phyloP scores from a whole-genome alignment of 30 jellyfish, hydroid and myxozoan genomes.

The Turritopsis rubra region DNA sequence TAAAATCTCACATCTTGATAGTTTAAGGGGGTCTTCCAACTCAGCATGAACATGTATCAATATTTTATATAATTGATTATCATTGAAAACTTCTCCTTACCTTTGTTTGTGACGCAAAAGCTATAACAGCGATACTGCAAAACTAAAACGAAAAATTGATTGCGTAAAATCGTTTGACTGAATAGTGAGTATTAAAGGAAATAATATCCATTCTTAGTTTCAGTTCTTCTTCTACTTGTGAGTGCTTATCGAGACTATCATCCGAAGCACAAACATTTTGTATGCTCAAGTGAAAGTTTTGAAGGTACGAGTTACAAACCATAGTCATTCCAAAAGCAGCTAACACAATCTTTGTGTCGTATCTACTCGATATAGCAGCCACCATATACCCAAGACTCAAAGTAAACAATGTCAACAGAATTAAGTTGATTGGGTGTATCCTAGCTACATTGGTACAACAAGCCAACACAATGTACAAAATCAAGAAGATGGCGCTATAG shows the following conservation, averaged over 20 bases:
- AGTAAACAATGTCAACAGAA: slow-evolving; percentile 48
- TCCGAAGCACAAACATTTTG: too few relatives aligned
- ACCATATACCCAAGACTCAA: slow-evolving; percentile 60
- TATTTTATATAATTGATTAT: too few relatives aligned
- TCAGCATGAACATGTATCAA: too few relatives aligned
- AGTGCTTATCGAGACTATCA: too few relatives aligned
- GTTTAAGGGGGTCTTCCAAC: too few relatives aligned
- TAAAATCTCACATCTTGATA: too few relatives aligned
- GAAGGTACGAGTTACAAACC: slow-evolving; percentile 36
- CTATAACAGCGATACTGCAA: slow-evolving; percentile 52
- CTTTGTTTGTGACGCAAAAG: slow-evolving; percentile 86
- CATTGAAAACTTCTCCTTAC: too few relatives aligned
- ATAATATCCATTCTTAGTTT: too few relatives aligned
- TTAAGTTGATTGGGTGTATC: slow-evolving; percentile 57
- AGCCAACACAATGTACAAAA: slow-evolving; percentile 50
- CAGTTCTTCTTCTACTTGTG: too few relatives aligned
- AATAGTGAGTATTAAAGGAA: too few relatives aligned
- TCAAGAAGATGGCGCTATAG: slow-evolving; percentile 50
- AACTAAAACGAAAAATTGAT: slow-evolving; percentile 33
- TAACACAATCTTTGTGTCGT: slow-evolving; percentile 72
- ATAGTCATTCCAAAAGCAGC: slow-evolving; percentile 66
- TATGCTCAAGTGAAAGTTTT: too few relatives aligned
- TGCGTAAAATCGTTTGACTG: too few relatives aligned
- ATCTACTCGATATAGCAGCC: slow-evolving; percentile 64
- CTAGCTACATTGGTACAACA: slow-evolving; percentile 74